Conservation (phyloP, 2,797 vertebrate species). For the Rhinogobio ventralis region DNA sequence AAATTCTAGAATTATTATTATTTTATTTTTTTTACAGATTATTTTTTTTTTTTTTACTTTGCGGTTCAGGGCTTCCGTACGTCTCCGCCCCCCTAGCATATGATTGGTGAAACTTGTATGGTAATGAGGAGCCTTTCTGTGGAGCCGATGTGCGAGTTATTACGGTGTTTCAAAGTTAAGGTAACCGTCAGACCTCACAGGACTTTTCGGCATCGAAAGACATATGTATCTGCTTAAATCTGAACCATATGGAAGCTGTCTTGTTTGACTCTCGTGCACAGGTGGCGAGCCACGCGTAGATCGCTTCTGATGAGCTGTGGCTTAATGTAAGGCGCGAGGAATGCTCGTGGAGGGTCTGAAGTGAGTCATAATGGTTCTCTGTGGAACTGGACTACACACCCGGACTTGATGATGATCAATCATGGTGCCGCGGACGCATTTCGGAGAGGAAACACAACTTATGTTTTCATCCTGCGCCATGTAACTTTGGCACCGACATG, state of each 20-base stretch:
- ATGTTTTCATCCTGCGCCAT: background rate
- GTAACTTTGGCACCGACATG: constrained; percentile 1
- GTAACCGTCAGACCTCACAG: background rate
- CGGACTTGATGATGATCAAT: background rate
- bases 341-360: background rate
- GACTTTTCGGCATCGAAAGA: background rate
- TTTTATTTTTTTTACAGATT: no score
- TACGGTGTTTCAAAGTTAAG: background rate
- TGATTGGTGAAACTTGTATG: background rate
- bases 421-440: background rate
- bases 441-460: constrained; percentile 9
- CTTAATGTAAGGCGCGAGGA: background rate
- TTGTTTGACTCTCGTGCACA: background rate
- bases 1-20: no score
- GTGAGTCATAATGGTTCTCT: background rate
- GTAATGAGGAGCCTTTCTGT: no score
- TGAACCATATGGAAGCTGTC: background rate
- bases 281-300: background rate
- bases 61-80: no score
- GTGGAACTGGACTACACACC: constrained; percentile 8
- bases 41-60: no score
- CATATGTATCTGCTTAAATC: background rate
- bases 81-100: background rate
- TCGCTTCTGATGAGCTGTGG: background rate
- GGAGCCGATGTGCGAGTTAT: background rate